phyloP scores from a whole-genome alignment of 2,797 vertebrate species.

The Pseudotriccus pelzelni region DNA sequence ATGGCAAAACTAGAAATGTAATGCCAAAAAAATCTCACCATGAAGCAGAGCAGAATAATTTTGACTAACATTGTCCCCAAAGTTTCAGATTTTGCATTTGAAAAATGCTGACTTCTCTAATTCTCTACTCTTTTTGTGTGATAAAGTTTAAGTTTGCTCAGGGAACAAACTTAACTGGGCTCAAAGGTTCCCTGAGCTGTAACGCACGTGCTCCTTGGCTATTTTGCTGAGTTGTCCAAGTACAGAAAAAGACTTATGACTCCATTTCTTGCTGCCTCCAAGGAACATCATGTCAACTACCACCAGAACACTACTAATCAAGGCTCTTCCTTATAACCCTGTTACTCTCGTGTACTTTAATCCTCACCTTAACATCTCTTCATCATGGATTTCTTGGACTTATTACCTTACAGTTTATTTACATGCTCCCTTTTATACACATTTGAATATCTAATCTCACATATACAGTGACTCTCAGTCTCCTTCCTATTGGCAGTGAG shows the following conservation, averaged over 20 bases:
- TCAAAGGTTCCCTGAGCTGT: constrained; percentile 8
- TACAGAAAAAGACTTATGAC: constrained; percentile 6
- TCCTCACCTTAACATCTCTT: neutral
- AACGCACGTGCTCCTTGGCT: neutral
- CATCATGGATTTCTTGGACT: neutral
- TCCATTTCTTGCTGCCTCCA: constrained; percentile 13
- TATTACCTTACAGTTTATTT: neutral
- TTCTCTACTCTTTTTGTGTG: neutral
- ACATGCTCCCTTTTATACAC: neutral
- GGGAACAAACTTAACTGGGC: neutral
- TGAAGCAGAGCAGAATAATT: neutral
- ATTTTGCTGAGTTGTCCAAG: neutral
- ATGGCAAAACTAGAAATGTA: neutral
- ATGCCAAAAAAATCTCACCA: neutral
- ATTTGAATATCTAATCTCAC: neutral
- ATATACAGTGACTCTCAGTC: neutral
- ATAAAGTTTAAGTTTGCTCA: neutral
- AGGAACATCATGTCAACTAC: constrained; percentile 18
- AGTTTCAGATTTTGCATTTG: neutral
- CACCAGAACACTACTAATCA: neutral
- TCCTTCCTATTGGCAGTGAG: constrained; percentile 13
- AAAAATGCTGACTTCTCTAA: neutral
- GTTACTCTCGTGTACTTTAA: neutral
- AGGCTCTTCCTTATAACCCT: neutral
- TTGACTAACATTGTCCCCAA: neutral